Percentiles rank a stretch among this genome's conserved stretches.
Conservation (phyloP, 2,113 vertebrate genomes). For the Antennarius striatus region DNA sequence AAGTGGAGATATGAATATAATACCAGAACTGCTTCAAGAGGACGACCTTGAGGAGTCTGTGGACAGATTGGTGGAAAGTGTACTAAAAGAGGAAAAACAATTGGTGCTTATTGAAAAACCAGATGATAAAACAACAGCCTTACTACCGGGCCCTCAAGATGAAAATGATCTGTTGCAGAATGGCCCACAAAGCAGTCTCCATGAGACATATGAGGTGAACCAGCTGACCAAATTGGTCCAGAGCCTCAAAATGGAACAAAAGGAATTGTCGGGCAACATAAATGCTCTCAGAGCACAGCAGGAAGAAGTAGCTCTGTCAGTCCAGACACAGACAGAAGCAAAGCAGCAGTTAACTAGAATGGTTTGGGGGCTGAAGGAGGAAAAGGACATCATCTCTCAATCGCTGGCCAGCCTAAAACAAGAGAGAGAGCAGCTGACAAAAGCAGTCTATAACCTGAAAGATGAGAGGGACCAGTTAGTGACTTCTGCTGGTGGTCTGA, state of each 20-base stretch:
- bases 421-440: constrained; percentile 57
- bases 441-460: constrained; percentile 46
- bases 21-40: background rate
- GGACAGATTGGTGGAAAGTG: constrained; percentile 20
- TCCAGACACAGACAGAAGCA: constrained; percentile 63
- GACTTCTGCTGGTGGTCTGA: constrained; percentile 31
- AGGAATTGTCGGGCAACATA: constrained; percentile 40
- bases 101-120: constrained; percentile 1
- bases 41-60: constrained; percentile 12
- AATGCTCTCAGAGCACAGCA: constrained; percentile 52
- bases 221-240: constrained; percentile 46
- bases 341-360: constrained; percentile 69
- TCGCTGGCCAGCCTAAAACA: constrained; percentile 50
- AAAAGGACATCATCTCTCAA: constrained; percentile 56
- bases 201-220: constrained; percentile 24
- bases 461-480: constrained; percentile 53
- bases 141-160: constrained; percentile 13
- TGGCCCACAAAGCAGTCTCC: constrained; percentile 5
- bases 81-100: constrained; percentile 19
- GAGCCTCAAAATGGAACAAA: constrained; percentile 54
- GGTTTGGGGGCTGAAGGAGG: constrained; percentile 72
- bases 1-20: background rate
- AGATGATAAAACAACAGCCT: background rate
- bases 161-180: constrained; percentile 7
- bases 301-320: constrained; percentile 46